A percentile compares a stretch with the other conserved stretches of the same genome.
Conservation (phyloP, 2,797 vertebrate genomes). For the Limosa lapponica region DNA sequence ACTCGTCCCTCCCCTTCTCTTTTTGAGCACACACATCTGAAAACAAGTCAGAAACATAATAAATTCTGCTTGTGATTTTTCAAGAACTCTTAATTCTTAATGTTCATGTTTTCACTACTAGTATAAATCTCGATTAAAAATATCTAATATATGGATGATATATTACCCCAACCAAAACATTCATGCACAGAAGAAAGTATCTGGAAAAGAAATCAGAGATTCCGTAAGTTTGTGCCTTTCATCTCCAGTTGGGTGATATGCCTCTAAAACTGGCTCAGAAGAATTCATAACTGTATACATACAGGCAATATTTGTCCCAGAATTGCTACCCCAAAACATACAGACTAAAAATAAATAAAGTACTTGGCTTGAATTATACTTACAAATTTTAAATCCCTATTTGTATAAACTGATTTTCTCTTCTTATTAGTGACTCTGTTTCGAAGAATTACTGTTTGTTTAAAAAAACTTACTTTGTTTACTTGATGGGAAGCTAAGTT, state of each 20-base stretch:
- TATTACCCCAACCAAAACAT: neutral
- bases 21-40: neutral
- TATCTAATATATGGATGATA: neutral
- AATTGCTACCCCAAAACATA: neutral
- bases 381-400: neutral
- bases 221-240: neutral
- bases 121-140: neutral
- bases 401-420: neutral
- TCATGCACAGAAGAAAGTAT: neutral
- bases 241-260: neutral
- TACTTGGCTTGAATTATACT: neutral
- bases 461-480: neutral
- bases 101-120: neutral
- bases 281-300: neutral
- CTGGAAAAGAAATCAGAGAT: neutral
- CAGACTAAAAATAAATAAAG: neutral
- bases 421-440: neutral
- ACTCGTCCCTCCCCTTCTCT: neutral
- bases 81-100: neutral
- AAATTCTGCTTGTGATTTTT: neutral
- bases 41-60: neutral
- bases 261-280: neutral
- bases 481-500: neutral
- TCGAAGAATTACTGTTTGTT: neutral
- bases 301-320: neutral